Evolutionary conservation across 2,888 invertebrate species (phyloP).

Genomic region (Gymnoscelis rufifasciata): DNA sequence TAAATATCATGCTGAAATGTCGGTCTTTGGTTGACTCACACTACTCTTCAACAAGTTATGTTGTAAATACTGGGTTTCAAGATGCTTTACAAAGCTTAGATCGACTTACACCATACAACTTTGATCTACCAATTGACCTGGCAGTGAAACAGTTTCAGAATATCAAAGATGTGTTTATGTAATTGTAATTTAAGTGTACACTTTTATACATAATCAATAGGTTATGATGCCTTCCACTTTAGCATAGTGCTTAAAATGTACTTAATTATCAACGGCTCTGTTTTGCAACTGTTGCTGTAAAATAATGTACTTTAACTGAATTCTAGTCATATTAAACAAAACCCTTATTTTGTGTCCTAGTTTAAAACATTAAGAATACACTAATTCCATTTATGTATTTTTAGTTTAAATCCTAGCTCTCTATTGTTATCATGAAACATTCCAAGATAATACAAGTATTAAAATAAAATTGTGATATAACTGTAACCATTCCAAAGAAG

Average conservation of each 20-base stretch:
- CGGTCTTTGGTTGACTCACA: conserved; percentile 87
- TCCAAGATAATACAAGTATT: conserved; percentile 33
- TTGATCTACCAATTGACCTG: conserved; percentile 96
- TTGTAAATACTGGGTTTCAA: conserved; percentile 97
- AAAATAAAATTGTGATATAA: conserved; percentile 35
- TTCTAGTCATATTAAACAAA: conserved; percentile 38
- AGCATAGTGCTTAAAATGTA: conserved; percentile 37
- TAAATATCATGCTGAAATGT: conserved; percentile 94
- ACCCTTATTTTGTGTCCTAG: conserved; percentile 19
- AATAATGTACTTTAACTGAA: conserved; percentile 19
- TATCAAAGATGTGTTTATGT: conserved; percentile 96
- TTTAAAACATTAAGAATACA: neutral
- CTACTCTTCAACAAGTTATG: conserved; percentile 96
- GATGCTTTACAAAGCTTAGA: conserved; percentile 96
- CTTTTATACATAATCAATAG: conserved; percentile 53
- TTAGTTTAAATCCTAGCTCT: conserved; percentile 19
- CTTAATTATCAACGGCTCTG: conserved; percentile 14
- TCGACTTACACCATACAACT: conserved; percentile 89
- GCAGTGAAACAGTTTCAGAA: conserved; percentile 98
- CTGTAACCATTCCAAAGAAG: conserved; percentile 32
- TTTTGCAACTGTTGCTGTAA: too few species aligned
- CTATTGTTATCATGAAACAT: conserved; percentile 31
- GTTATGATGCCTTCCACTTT: conserved; percentile 49
- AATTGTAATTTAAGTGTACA: conserved; percentile 55
- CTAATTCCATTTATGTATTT: conserved; percentile 2